These are phyloP conservation scores for Anolis apletophallus DNA, from an alignment of 2,797 vertebrate genomes.

Conservation along the genomic window DNA sequence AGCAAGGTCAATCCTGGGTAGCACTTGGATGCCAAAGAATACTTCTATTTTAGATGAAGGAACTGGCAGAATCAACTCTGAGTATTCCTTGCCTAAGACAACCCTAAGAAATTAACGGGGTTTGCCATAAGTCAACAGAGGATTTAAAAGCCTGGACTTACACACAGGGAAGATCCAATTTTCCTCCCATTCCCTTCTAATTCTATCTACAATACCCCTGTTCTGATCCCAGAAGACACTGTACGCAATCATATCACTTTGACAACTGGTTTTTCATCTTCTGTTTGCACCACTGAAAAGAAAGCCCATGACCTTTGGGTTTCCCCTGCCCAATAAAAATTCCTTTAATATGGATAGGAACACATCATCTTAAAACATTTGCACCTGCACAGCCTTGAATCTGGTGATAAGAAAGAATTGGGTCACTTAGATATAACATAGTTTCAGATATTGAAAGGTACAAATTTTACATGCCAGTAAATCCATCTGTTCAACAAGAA, in stretches of 20 bases:
- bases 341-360: fast-evolving
- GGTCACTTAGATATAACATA: slow-evolving; percentile 67
- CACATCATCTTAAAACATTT: slow-evolving; percentile 41
- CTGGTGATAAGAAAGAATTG: slow-evolving; percentile 69
- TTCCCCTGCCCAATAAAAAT: fast-evolving
- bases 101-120: too few species aligned
- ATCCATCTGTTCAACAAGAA: slow-evolving; percentile 75
- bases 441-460: slow-evolving; percentile 77
- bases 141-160: too few species aligned
- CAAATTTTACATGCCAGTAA: slow-evolving; percentile 76
- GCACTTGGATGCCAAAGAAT: too few species aligned
- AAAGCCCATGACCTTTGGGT: not conserved
- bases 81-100: too few species aligned
- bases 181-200: not conserved
- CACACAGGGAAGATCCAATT: too few species aligned
- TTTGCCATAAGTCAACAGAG: too few species aligned
- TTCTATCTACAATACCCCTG: not conserved
- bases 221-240: not conserved
- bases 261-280: slow-evolving; percentile 13
- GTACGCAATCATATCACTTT: not conserved
- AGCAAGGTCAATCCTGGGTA: too few species aligned
- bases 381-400: slow-evolving; percentile 49
- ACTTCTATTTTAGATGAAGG: too few species aligned
- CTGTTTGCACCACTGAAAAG: not conserved
- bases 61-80: too few species aligned